Conservation (phyloP, 1,140 invertebrate species). For the Drosophila nigromelanica region DNA sequence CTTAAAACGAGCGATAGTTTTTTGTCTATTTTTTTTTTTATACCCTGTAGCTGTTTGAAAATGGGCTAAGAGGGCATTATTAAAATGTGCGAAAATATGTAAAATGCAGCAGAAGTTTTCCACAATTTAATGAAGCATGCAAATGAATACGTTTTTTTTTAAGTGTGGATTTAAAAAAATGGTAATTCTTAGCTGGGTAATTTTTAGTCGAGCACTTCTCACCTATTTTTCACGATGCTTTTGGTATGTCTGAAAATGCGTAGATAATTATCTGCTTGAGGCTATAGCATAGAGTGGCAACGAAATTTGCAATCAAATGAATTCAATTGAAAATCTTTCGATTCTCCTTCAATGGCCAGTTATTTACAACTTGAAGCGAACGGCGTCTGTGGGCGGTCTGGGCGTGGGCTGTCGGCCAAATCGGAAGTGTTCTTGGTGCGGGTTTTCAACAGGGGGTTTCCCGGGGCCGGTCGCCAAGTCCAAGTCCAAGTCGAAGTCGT, state of each 20-base stretch:
- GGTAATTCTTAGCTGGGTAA: neutral
- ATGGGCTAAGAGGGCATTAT: neutral
- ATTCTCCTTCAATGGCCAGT: constrained; percentile 46
- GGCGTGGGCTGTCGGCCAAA: constrained; percentile 35
- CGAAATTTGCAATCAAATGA: constrained; percentile 61
- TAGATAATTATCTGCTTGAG: constrained; percentile 66
- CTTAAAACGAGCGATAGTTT: constrained; percentile 59
- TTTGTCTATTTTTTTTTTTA: neutral
- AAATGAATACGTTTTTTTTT: neutral
- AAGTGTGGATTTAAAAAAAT: neutral
- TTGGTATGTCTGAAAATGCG: constrained; percentile 40
- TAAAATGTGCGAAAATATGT: neutral
- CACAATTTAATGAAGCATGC: too few species aligned
- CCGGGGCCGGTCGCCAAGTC: constrained; percentile 27
- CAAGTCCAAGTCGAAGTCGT: constrained; percentile 48
- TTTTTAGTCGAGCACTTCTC: neutral
- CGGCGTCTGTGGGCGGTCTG: constrained; percentile 9
- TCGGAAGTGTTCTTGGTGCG: constrained; percentile 25
- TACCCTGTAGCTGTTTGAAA: neutral
- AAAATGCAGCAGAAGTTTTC: too few species aligned
- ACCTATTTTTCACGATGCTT: constrained; percentile 1
- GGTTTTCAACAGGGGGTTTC: constrained; percentile 16
- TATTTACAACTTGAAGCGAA: constrained; percentile 62
- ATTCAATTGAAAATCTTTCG: constrained; percentile 75
- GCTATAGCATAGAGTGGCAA: neutral